phyloP scores from a whole-genome alignment of 2,888 invertebrate genomes.

The Sinelater perroti region DNA sequence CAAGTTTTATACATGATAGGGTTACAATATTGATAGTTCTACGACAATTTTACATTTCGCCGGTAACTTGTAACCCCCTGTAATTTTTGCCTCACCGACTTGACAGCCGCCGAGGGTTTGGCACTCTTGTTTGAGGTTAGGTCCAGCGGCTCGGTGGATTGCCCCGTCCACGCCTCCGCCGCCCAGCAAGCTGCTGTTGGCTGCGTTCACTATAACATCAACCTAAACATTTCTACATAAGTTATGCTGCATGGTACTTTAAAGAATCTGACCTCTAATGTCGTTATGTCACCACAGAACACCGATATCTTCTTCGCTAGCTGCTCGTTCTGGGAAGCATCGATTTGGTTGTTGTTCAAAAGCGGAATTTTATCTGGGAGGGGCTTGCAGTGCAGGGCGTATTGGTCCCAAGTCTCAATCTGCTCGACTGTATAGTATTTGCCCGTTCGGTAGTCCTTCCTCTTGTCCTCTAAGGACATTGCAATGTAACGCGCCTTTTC shows the following conservation, averaged over 20 bases:
- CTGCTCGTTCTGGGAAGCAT: conserved; percentile 58
- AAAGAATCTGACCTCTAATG: conserved; percentile 67
- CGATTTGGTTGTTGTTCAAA: conserved; percentile 55
- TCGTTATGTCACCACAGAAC: conserved; percentile 84
- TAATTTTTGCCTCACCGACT: conserved; percentile 85
- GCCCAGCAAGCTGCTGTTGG: conserved; percentile 76
- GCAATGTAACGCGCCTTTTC: conserved; percentile 65
- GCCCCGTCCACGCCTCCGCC: conserved; percentile 94
- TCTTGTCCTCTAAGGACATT: conserved; percentile 65
- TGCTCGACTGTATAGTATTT: conserved; percentile 59
- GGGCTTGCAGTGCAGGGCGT: conserved; percentile 52
- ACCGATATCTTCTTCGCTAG: conserved; percentile 71
- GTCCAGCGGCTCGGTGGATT: conserved; percentile 84
- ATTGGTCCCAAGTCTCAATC: conserved; percentile 68
- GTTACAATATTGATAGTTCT: neutral
- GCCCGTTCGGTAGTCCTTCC: conserved; percentile 61
- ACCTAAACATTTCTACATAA: conserved; percentile 61
- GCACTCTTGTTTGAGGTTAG: conserved; percentile 75
- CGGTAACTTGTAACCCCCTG: conserved; percentile 83
- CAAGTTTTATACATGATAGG: conserved; percentile 44
- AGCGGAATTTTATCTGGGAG: conserved; percentile 56
- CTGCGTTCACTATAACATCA: conserved; percentile 91
- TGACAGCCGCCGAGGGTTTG: conserved; percentile 74
- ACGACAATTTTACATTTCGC: conserved; percentile 76
- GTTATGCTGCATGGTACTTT: neutral